Evolutionary conservation across 2,888 invertebrate genomes (phyloP).

Genomic region (Teinopalpus imperialis): DNA sequence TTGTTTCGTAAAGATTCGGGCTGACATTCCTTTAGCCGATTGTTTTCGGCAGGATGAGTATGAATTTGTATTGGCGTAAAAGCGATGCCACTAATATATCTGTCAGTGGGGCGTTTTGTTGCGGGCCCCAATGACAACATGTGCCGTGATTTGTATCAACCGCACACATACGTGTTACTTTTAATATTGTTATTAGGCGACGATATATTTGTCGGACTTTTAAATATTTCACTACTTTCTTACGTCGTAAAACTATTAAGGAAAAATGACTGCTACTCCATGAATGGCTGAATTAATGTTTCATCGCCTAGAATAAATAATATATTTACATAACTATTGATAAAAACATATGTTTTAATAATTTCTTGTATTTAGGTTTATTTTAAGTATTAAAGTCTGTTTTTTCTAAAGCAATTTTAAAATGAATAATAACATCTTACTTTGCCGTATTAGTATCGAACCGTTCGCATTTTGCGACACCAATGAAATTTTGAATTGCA

Average conservation of each 20-base stretch:
- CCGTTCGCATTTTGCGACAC: too few species aligned
- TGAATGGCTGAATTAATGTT: too few species aligned
- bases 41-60: constrained; percentile 2
- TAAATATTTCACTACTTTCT: constrained; percentile 56
- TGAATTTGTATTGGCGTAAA: constrained; percentile 46
- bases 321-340: too few species aligned
- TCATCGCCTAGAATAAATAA: too few species aligned
- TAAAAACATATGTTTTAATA: too few species aligned
- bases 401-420: too few species aligned
- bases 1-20: neutral
- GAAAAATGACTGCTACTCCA: constrained; percentile 36
- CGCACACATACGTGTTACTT: constrained; percentile 56
- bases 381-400: too few species aligned
- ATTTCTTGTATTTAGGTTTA: too few species aligned
- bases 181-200: constrained; percentile 65
- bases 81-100: constrained; percentile 70
- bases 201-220: constrained; percentile 65
- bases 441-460: too few species aligned
- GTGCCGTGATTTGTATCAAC: constrained; percentile 67
- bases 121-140: constrained; percentile 60
- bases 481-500: too few species aligned
- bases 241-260: constrained; percentile 66
- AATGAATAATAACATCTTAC: too few species aligned
- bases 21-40: neutral
- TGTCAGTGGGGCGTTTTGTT: constrained; percentile 74